phyloP scores from a whole-genome alignment of 2,113 vertebrate species.

The Marmota monax region DNA sequence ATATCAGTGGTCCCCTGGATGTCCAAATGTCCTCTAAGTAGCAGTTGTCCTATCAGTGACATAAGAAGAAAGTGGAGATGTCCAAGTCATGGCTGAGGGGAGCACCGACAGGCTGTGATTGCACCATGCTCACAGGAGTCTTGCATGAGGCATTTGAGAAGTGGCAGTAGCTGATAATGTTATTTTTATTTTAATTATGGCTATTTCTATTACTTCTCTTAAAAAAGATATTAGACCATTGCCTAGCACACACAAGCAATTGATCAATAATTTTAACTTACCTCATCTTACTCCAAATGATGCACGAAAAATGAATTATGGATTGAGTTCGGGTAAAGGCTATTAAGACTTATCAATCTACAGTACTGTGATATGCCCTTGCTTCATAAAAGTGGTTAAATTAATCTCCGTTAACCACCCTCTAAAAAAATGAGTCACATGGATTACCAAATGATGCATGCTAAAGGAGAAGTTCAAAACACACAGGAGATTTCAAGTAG shows the following conservation, averaged over 20 bases:
- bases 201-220: background rate
- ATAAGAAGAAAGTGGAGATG: background rate
- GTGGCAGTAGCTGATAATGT: background rate
- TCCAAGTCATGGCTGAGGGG: background rate
- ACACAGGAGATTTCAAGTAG: background rate
- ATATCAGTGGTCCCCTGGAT: background rate
- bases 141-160: background rate
- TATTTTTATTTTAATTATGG: constrained; percentile 26
- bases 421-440: background rate
- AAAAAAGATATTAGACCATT: background rate
- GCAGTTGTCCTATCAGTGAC: background rate
- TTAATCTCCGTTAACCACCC: background rate
- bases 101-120: background rate
- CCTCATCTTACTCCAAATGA: constrained; percentile 38
- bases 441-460: background rate
- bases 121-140: background rate
- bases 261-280: constrained; percentile 56
- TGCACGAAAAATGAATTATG: constrained; percentile 39
- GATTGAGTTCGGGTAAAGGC: background rate
- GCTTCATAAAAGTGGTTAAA: constrained; percentile 9
- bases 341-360: constrained; percentile 27
- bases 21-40: background rate
- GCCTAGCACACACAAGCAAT: background rate
- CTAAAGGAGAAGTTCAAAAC: background rate
- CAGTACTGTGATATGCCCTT: background rate